Conservation (phyloP, 1,140 invertebrate species). For the Zaprionus nigranus region DNA sequence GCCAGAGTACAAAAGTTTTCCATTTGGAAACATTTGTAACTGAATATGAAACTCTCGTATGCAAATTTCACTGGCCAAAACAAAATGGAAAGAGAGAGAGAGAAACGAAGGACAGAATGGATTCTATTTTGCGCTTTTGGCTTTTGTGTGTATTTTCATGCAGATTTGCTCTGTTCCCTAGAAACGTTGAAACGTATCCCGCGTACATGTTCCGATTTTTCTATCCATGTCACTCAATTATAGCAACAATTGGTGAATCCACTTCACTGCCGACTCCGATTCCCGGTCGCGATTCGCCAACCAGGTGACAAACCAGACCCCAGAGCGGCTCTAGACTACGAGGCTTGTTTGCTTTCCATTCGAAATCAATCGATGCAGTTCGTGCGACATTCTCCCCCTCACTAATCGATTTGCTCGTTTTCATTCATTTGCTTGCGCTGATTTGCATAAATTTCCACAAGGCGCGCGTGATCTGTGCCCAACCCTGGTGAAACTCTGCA, state of each 20-base stretch:
- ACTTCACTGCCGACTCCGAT: conserved; percentile 52
- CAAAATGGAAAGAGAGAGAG: conserved; percentile 53
- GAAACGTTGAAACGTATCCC: conserved; percentile 48
- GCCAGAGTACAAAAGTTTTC: conserved; percentile 58
- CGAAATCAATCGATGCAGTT: conserved; percentile 51
- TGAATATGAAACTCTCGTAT: conserved; percentile 67
- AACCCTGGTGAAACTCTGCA: conserved; percentile 36
- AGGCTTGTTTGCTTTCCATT: conserved; percentile 36
- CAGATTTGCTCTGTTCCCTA: conserved; percentile 56
- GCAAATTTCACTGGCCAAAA: conserved; percentile 52
- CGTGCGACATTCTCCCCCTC: conserved; percentile 31
- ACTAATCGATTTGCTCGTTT: conserved; percentile 58
- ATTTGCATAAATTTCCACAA: conserved; percentile 74
- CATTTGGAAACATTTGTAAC: conserved; percentile 65
- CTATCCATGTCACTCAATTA: conserved; percentile 81
- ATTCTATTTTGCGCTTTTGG: conserved; percentile 52
- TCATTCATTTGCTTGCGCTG: conserved; percentile 11
- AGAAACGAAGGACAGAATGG: neutral
- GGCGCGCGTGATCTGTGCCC: conserved; percentile 64
- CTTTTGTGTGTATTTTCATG: conserved; percentile 81
- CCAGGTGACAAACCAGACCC: conserved; percentile 42
- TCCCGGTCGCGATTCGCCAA: conserved; percentile 48
- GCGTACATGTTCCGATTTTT: conserved; percentile 15
- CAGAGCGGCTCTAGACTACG: conserved; percentile 6
- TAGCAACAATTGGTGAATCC: conserved; percentile 79